Evolutionary conservation across 1,140 invertebrate genomes (phyloP), one percentile per base, ranked within the genome.

Genomic region (Cotesia typhae): DNA sequence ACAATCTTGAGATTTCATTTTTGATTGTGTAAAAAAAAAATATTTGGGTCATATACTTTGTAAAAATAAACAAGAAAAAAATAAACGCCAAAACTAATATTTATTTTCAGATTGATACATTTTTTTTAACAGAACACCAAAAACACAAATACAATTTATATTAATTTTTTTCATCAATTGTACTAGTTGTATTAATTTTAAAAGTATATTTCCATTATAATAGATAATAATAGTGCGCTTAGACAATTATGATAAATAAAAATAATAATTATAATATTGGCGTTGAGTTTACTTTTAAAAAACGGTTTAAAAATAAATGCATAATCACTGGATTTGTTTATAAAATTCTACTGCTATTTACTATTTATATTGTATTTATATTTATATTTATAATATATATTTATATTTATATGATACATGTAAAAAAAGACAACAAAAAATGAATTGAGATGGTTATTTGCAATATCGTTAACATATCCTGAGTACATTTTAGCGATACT

Each of bases 331-430:
- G 17, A 65, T 53, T 55, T 65, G 37, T 71, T 70, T 71, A 71
- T 57, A 71, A 71, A 71, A 71, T 65, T 37, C 70, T 71, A 71
- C 61, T 37, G 28, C 66, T 63, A 63, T 37, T 47, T 63, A 63
- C n/a, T 47, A 47, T 41, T 41, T 47, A 6, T 47, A 47, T 10
- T 47, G 41, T 47, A 47, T 10, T 52, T 59, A 47, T 47, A 47
- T 47, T 47, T 47, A 47, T 47, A 47, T 47, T 47, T 61, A 61
- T 37, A 61, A 61, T 37, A 61, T 55, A 61, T 61, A 61, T 61
- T 35, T 61, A 35, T 61, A 61, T 61, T 61, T 20, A 12, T 57
- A 57, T 36, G 10, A 28, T 63, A 38, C 37, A 14, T 12, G 35
- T 63, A 37, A 63, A 63, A 63, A 59, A 10, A 20, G 57, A 59